Evolutionary conservation across 2,113 vertebrate species (phyloP).

Genomic region (Vombatus ursinus): DNA sequence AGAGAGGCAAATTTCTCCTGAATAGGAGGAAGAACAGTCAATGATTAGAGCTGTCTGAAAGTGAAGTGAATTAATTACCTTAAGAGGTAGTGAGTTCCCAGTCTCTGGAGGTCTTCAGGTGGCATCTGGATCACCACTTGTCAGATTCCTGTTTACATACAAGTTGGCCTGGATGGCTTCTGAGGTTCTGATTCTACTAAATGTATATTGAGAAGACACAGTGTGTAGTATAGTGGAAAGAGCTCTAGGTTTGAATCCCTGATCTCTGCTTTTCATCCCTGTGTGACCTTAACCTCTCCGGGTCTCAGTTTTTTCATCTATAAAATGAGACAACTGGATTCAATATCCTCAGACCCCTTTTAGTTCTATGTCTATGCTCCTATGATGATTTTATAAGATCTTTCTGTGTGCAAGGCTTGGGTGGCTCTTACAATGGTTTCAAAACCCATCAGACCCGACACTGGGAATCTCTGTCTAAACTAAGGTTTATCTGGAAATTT

Average conservation of each 20-base stretch:
- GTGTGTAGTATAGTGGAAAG: neutral
- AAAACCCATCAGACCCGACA: neutral
- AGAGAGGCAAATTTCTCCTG: neutral
- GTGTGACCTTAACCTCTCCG: neutral
- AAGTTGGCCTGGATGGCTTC: neutral
- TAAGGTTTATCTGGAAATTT: neutral
- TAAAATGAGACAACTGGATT: neutral
- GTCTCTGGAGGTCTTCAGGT: neutral
- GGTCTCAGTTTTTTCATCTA: neutral
- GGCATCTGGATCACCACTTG: neutral
- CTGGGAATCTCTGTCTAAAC: neutral
- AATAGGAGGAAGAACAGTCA: neutral
- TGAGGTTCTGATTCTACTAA: neutral
- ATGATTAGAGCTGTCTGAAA: neutral
- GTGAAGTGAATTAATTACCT: neutral
- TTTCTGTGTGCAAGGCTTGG: neutral
- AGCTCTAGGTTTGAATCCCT: neutral
- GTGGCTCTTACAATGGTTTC: neutral
- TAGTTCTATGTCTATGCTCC: neutral
- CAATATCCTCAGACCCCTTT: neutral
- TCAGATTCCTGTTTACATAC: neutral
- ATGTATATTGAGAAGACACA: neutral
- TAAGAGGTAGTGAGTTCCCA: neutral
- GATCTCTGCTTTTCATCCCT: neutral
- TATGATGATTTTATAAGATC: neutral